Base-by-base conservation (phyloP, 2,888 invertebrate species). In the Volucella inanis region DNA sequence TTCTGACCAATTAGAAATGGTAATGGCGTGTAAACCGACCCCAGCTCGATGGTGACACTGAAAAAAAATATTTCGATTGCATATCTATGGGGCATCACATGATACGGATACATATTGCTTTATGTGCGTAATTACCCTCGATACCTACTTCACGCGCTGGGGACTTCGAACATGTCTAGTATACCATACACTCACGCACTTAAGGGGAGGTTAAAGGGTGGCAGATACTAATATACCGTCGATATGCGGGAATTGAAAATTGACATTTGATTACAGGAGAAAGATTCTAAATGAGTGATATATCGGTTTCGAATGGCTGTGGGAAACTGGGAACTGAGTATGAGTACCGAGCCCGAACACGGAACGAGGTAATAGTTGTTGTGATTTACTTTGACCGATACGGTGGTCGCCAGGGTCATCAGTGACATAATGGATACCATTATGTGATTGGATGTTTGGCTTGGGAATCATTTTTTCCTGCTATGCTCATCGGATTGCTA, bases 281-380 rank as follows among this genome's bases (percentile, higher is more conserved):
- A 70, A 65, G 57, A 84, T 80, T 70, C 80, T 84, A 80, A 84
- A 80, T 71, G 84, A 84, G 80, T 84, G 84, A 80, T 84, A 70
- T 75, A 84, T 84, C 61, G 84, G 61, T 80, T 75, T 65, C 22
- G 31, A 80, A 84, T 84, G 52, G 70, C 38, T 80, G 84, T 84
- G 84, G 84, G 84, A 84, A 80, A 65, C 38, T 31, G 4, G 31
- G 31, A 31, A 6, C 31, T 31, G 31, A 6, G 31, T 6, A 31
- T 0, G 6, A 6, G 31, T 6, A 31, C 31, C 6, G 31, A 3
- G 31, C 0, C 31, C 31, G 31, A 3, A 31, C 6, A 31, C 31
- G 31, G 43, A 18, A 38, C 49, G 38, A 12, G 31, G 31, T 31
- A 31, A 31, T 61, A 31, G 11, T 50, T 43, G 54, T 14, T 18